Conservation (phyloP, 2,113 vertebrate genomes). For the Andinoacara biseriatus region DNA sequence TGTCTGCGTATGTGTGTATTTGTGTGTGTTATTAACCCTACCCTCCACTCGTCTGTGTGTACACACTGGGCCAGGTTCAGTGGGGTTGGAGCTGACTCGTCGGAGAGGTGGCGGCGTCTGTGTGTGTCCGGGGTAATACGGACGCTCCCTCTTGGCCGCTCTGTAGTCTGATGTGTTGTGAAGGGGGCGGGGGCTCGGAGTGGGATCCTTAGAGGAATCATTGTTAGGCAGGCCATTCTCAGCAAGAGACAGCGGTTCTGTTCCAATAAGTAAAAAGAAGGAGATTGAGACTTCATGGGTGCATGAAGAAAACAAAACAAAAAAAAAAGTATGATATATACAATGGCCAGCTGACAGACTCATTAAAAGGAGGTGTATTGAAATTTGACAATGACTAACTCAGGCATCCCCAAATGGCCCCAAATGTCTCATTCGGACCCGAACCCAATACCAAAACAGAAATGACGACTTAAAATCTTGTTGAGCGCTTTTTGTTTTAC, state of each 20-base stretch:
- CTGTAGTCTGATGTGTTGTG: constrained; percentile 65
- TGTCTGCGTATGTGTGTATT: background rate
- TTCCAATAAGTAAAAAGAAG: background rate
- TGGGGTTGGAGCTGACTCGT: constrained; percentile 79
- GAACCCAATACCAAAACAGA: no score
- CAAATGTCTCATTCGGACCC: no score
- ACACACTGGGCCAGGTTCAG: constrained; percentile 79
- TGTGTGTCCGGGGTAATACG: constrained; percentile 64
- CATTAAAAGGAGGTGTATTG: background rate
- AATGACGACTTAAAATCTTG: no score
- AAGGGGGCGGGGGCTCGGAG: constrained; percentile 33
- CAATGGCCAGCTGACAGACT: background rate
- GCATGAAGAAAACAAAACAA: accelerated
- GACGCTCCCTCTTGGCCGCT: constrained; percentile 67
- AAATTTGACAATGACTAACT: background rate
- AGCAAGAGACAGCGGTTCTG: constrained; percentile 72
- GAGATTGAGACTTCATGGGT: background rate
- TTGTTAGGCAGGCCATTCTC: constrained; percentile 77
- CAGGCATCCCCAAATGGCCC: no score
- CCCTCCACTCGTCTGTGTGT: constrained; percentile 89
- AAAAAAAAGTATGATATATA: accelerated
- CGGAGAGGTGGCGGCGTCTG: constrained; percentile 71
- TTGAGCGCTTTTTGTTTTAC: no score
- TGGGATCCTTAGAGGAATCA: constrained; percentile 49
- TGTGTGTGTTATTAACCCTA: constrained; percentile 59